These are phyloP conservation scores for Siphamia tubifer DNA, from an alignment of 2,113 vertebrate species.

Conservation along the genomic window DNA sequence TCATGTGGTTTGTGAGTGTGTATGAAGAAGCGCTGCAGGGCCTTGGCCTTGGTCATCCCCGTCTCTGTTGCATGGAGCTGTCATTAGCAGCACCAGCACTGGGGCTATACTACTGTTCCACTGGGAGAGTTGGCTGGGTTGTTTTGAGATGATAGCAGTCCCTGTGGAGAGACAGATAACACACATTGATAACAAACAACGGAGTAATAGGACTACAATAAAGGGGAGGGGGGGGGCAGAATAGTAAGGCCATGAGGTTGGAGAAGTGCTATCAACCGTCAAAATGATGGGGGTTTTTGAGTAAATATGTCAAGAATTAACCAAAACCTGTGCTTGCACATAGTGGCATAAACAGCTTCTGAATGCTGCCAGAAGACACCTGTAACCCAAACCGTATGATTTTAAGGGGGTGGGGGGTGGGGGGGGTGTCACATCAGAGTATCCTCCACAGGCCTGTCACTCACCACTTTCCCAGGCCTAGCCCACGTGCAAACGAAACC, in stretches of 20 bases:
- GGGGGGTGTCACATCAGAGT: constrained; percentile 62
- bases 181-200: constrained; percentile 54
- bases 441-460: constrained; percentile 69
- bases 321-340: constrained; percentile 4
- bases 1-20: constrained; percentile 47
- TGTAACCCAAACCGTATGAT: background rate
- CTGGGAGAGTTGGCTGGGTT: constrained; percentile 91
- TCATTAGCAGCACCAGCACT: constrained; percentile 69
- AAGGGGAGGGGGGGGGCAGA: constrained; percentile 28
- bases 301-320: constrained; percentile 21
- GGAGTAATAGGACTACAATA: background rate
- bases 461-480: constrained; percentile 99
- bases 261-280: constrained; percentile 3
- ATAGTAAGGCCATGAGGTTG: constrained; percentile 25
- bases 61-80: constrained; percentile 60
- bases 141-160: constrained; percentile 88
- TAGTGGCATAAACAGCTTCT: constrained; percentile 1
- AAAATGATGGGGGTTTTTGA: constrained; percentile 14
- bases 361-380: background rate
- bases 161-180: constrained; percentile 85
- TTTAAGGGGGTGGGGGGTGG: no score
- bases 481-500: constrained; percentile 99
- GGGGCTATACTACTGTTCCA: constrained; percentile 90
- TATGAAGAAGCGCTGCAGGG: constrained; percentile 58
- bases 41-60: constrained; percentile 44